A percentile compares a stretch with the other conserved stretches of the same genome.
Evolutionary conservation across 2,113 vertebrate species (phyloP).

Genomic region (Halcyon malimbica): DNA sequence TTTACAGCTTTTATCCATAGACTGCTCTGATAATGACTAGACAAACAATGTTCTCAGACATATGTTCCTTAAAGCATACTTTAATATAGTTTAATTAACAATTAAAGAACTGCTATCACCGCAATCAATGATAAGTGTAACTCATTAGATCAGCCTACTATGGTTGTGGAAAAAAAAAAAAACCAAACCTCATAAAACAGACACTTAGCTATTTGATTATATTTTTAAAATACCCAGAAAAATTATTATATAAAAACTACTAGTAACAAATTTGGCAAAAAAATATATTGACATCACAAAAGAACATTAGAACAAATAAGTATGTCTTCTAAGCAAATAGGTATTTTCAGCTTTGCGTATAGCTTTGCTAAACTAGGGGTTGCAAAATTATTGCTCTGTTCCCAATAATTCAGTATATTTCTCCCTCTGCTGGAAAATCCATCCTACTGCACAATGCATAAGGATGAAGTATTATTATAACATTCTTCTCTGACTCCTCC

Average conservation of each 20-base stretch:
- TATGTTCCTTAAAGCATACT: not conserved
- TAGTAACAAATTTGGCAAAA: not conserved
- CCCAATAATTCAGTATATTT: not conserved
- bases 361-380: not conserved
- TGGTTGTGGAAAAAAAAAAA: not conserved
- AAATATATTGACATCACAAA: not conserved
- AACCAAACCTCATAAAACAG: not conserved
- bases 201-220: not conserved
- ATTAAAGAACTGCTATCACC: slow-evolving; percentile 16
- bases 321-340: not conserved
- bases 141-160: slow-evolving; percentile 26
- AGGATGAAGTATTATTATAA: not conserved
- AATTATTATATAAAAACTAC: not conserved
- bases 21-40: not conserved
- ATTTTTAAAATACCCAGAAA: not conserved
- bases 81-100: slow-evolving; percentile 22
- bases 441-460: not conserved
- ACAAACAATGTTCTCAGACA: not conserved
- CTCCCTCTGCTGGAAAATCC: slow-evolving; percentile 59
- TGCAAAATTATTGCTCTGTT: not conserved
- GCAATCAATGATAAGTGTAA: slow-evolving; percentile 15
- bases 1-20: not conserved
- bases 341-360: not conserved
- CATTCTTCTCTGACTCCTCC: slow-evolving; percentile 10
- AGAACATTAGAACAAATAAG: not conserved